Evolutionary conservation across 2,113 vertebrate species (phyloP).

Genomic region (Platysternon megacephalum): DNA sequence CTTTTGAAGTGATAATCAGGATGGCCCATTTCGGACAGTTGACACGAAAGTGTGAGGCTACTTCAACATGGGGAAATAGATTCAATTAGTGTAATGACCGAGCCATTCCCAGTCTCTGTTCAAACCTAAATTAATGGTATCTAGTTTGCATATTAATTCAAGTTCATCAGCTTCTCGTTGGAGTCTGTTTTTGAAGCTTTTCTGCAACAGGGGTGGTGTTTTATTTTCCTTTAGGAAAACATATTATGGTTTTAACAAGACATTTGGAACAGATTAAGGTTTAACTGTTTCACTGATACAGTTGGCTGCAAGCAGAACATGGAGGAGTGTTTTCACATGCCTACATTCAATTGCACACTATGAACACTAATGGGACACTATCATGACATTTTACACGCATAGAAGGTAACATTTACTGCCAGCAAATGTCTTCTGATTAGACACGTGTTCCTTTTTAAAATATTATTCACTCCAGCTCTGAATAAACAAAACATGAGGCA

Average conservation of each 20-base stretch:
- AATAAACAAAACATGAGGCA: not conserved
- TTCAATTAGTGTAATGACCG: no score
- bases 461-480: not conserved
- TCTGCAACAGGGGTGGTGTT: no score
- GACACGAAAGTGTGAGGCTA: no score
- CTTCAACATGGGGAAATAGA: no score
- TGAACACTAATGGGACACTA: not conserved
- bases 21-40: no score
- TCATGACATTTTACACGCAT: not conserved
- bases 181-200: no score
- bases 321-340: not conserved
- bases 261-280: rapidly evolving
- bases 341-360: not conserved
- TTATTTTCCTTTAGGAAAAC: not conserved
- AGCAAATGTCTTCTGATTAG: not conserved
- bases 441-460: not conserved
- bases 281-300: not conserved
- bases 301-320: not conserved
- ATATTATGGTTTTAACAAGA: not conserved
- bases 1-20: no score
- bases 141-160: no score
- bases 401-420: no score
- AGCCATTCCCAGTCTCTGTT: no score
- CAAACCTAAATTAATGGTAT: no score
- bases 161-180: no score